These are phyloP conservation scores for Osedax fenrisi DNA, from an alignment of 2,888 invertebrate species.

Conservation along the genomic window DNA sequence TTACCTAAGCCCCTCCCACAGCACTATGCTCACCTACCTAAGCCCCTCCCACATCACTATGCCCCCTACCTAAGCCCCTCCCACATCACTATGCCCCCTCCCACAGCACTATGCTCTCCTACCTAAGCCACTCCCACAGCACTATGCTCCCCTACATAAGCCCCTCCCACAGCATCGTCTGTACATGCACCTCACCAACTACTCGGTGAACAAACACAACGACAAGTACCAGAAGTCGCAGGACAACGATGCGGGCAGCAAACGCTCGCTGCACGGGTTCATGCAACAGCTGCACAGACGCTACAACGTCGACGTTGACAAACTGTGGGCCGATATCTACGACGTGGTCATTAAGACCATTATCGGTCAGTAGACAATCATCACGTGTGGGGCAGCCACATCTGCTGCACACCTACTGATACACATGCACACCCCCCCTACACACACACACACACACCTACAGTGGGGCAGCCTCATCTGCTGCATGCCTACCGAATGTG, in stretches of 20 bases:
- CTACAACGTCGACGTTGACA: constrained; percentile 45
- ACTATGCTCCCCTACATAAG: too few species aligned
- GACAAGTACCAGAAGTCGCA: constrained; percentile 47
- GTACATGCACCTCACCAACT: constrained; percentile 51
- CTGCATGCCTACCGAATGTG: constrained; percentile 50
- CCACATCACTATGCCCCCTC: too few species aligned
- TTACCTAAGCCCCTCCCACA: too few species aligned
- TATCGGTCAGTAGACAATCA: constrained; percentile 31
- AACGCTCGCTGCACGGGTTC: constrained; percentile 47
- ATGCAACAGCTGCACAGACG: constrained; percentile 46
- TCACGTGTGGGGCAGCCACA: constrained; percentile 46
- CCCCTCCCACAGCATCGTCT: constrained; percentile 42
- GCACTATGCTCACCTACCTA: too few species aligned
- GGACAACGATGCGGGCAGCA: constrained; percentile 45
- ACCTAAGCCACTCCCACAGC: too few species aligned
- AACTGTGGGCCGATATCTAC: constrained; percentile 48
- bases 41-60: too few species aligned
- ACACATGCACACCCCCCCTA: neutral
- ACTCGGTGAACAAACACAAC: constrained; percentile 51
- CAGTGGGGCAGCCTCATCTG: constrained; percentile 47
- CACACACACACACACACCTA: neutral
- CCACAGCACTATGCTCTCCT: too few species aligned
- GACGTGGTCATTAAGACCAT: constrained; percentile 49
- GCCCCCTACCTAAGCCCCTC: too few species aligned
- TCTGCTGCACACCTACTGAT: constrained; percentile 47